Base-by-base conservation (phyloP, 1,140 invertebrate species). In the Samia ricini region DNA sequence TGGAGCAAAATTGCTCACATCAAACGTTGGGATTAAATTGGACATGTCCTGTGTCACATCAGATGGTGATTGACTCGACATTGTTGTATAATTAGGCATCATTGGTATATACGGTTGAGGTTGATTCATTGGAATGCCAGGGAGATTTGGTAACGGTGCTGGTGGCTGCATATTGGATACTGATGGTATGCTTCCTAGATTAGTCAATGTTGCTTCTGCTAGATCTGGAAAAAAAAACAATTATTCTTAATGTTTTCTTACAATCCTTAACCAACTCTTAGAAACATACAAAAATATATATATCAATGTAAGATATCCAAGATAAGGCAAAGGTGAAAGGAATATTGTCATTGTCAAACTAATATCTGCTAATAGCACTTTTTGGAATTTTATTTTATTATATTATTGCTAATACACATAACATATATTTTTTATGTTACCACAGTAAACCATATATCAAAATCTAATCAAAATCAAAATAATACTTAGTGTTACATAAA, bases 81-180 rank as follows among this genome's bases (percentile, higher is more conserved):
- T 51, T 89, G 86, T 8, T 3, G 82, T 79, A 59, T 90, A 91
- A 62, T 76, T 90, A 20, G 78, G 82, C 89, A 90, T 91, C 63
- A 91, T 91, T 8, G 90, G 90, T 74, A 91, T 91, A 63, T 91
- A 91, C 7, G 90, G 90, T 65, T 91, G 90, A 3, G 92, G 88
- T 64, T 92, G 89, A 66, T 83, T 91, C 83, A 91, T 91, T 29
- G 94, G 93, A 86, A 94, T 92, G 52, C 93, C 93, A 29, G 93
- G 93, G 75, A 94, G 91, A 74, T 84, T 92, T 19, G 93, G 92
- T 61, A 91, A 63, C 12, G 90, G 89, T 19, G 88, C 89, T 52
- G 91, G 89, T 8, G 83, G 84, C 59, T 90, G 89, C 70, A 91
- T 79, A 66, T 81, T 86, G 4, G 86, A 89, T 24, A 87, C 79